These are phyloP conservation scores for Actias luna DNA, from an alignment of 2,888 invertebrate species.

Conservation along the genomic window DNA sequence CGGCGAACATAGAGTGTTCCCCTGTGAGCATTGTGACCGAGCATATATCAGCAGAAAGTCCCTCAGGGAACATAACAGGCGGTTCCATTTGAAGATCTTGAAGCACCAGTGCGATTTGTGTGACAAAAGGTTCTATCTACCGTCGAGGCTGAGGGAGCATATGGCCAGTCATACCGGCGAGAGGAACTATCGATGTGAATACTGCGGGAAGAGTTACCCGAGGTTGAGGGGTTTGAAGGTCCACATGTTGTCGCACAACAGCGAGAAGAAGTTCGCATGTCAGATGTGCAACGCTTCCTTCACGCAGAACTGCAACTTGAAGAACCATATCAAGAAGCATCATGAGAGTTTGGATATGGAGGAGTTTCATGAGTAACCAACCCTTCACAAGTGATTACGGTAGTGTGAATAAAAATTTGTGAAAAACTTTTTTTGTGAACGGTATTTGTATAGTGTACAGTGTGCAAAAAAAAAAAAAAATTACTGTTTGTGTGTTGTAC, in stretches of 20 bases:
- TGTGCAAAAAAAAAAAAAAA: background rate
- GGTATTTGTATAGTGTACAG: background rate
- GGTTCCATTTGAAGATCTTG: constrained; percentile 64
- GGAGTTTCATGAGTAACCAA: constrained; percentile 31
- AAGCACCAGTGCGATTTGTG: constrained; percentile 79
- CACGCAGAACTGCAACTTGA: constrained; percentile 79
- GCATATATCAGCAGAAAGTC: constrained; percentile 69
- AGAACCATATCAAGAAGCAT: constrained; percentile 77
- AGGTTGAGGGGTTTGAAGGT: constrained; percentile 68
- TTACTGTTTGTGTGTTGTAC: background rate
- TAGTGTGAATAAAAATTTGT: no score
- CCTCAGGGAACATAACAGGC: constrained; percentile 60
- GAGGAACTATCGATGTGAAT: constrained; percentile 66
- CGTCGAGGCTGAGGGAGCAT: constrained; percentile 65
- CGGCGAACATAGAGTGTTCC: constrained; percentile 58
- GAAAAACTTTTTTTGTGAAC: no score
- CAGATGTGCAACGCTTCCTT: constrained; percentile 76
- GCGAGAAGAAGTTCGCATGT: constrained; percentile 79
- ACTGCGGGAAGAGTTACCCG: constrained; percentile 69
- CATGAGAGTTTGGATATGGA: constrained; percentile 52
- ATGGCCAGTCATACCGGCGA: constrained; percentile 72
- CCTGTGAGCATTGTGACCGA: constrained; percentile 65
- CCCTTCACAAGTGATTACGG: background rate
- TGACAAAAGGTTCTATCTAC: constrained; percentile 75
- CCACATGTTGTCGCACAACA: constrained; percentile 79